Percentiles rank a stretch among this genome's conserved stretches.
phyloP scores from a whole-genome alignment of 2,888 invertebrate species.

The Sericinus montela region DNA sequence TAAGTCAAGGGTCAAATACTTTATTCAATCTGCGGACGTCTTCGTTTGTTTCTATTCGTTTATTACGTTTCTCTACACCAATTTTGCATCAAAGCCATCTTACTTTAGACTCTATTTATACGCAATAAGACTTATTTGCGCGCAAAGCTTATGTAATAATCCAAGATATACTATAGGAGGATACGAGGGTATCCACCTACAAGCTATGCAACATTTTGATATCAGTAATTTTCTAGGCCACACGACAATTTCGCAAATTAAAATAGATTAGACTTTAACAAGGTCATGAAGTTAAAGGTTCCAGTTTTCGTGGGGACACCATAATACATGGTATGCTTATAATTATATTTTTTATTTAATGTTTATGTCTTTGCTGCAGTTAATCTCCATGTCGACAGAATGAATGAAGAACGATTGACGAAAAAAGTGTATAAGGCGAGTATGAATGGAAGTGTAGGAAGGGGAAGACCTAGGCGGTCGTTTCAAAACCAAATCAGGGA shows the following conservation, averaged over 20 bases:
- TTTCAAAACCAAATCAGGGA: too few species aligned
- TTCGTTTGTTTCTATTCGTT: conserved; percentile 60
- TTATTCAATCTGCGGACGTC: conserved; percentile 68
- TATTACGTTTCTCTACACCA: conserved; percentile 34
- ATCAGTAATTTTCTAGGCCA: conserved; percentile 31
- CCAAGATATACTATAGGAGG: conserved; percentile 22
- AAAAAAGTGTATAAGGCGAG: too few species aligned
- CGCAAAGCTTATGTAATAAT: conserved; percentile 22
- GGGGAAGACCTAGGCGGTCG: too few species aligned
- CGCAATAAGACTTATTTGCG: conserved; percentile 28
- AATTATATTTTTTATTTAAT: too few species aligned
- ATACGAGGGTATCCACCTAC: conserved; percentile 32
- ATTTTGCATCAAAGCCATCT: conserved; percentile 19
- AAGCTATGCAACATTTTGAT: conserved; percentile 2
- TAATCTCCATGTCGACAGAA: too few species aligned
- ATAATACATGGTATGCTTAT: too few species aligned
- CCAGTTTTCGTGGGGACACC: too few species aligned
- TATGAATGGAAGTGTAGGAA: too few species aligned
- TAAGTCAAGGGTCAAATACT: conserved; percentile 58
- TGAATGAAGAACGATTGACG: too few species aligned
- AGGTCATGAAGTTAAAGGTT: conserved; percentile 4
- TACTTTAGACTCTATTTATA: conserved; percentile 37
- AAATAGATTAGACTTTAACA: conserved; percentile 25
- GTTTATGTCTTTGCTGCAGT: too few species aligned
- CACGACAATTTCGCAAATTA: conserved; percentile 30